These are phyloP conservation scores for Xylota segnis DNA, from an alignment of 2,888 invertebrate genomes.

Conservation along the genomic window DNA sequence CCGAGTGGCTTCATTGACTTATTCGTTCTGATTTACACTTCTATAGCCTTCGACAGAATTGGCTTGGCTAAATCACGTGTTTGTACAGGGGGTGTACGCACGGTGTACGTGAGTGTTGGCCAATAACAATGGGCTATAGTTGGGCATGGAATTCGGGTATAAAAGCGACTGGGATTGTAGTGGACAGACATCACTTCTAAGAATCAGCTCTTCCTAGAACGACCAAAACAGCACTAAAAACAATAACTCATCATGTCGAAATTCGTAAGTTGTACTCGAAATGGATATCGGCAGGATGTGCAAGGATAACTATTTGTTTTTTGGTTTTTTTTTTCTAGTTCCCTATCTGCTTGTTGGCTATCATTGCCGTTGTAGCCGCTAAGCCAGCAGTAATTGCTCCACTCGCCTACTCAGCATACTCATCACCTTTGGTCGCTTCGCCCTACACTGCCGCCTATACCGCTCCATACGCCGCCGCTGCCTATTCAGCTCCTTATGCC, in stretches of 20 bases:
- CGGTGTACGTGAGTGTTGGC: slow-evolving; percentile 33
- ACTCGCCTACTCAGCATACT: slow-evolving; percentile 81
- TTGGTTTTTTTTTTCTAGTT: slow-evolving; percentile 79
- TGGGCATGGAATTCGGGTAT: slow-evolving; percentile 59
- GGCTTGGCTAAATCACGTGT: slow-evolving; percentile 51
- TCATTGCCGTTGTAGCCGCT: slow-evolving; percentile 83
- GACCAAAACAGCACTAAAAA: slow-evolving; percentile 25
- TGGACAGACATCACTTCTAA: slow-evolving; percentile 63
- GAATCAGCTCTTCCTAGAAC: slow-evolving; percentile 64
- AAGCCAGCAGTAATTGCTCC: slow-evolving; percentile 82
- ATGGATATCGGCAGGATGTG: not conserved
- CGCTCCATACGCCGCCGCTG: slow-evolving; percentile 79
- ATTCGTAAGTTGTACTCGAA: slow-evolving; percentile 61
- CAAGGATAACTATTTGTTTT: slow-evolving; percentile 1
- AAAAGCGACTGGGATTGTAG: slow-evolving; percentile 50
- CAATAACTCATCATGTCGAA: slow-evolving; percentile 71
- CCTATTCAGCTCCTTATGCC: slow-evolving; percentile 78
- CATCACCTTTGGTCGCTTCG: slow-evolving; percentile 79
- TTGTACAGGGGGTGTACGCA: slow-evolving; percentile 29
- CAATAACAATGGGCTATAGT: slow-evolving; percentile 49
- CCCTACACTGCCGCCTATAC: slow-evolving; percentile 74
- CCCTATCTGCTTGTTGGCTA: slow-evolving; percentile 83
- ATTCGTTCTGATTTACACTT: slow-evolving; percentile 62
- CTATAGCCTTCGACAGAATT: slow-evolving; percentile 42
- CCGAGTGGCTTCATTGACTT: slow-evolving; percentile 23